Evolutionary conservation across 2,888 invertebrate genomes (phyloP), one percentile per base, ranked within the genome.

Genomic region (Tetheella fluctuosa): DNA sequence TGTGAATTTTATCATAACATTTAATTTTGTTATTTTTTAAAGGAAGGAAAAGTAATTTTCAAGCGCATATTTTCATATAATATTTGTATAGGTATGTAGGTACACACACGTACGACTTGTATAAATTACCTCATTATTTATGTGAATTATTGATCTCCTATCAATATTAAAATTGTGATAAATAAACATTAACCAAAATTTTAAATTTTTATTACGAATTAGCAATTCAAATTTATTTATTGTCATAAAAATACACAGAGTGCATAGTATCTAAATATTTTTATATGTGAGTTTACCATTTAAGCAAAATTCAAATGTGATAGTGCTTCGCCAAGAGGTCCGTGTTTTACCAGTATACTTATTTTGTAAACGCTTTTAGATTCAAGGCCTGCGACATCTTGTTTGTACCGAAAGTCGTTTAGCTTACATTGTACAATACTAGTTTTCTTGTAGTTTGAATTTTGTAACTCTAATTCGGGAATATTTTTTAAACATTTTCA

Each of bases 381-480:
- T 83, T 85, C 90, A 90, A 90, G 90, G 90, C 77, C 86, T 86
- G 82, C 85, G 81, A 88, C 89, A 88, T 86, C 86, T 85, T 78
- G 81, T 79, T 82, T 81, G 71, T 75, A 81, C 84, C 81, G 84
- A 89, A 89, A 88, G 90, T 84, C 76, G 86, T 85, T 84, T 82
- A 81, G 82, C 72, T 81, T 85, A 89, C 85, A 86, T 82, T 84
- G 88, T 88, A 85, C 77, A 80, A 81, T 83, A 84, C 85, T 69
- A 67, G 84, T 84, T 79, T 76, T 61, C 63, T 67, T 62, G 65
- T 65, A 70, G 72, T 79, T 78, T 79, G 76, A 74, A 74, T 78
- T 74, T 74, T 70, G 74, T 74, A 78, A 80, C 71, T 69, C 69
- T 76, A 67, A 72, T 77, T 80, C 79, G 68, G 71, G 70, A 69